These are phyloP conservation scores for Mobula hypostoma DNA, from an alignment of 2,113 vertebrate species.

Conservation along the genomic window DNA sequence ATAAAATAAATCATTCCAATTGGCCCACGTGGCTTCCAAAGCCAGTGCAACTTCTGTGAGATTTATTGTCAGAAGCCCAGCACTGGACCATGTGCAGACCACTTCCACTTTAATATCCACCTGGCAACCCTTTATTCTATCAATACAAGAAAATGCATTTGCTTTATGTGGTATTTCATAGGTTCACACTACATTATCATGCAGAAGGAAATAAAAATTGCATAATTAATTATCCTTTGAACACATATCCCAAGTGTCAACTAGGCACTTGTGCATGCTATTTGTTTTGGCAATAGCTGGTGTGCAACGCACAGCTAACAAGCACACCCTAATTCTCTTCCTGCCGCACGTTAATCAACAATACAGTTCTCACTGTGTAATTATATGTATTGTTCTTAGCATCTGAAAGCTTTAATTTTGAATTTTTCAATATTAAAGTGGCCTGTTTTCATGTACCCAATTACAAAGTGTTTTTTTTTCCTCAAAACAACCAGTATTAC, in stretches of 20 bases:
- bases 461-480: background rate
- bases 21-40: background rate
- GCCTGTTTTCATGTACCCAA: background rate
- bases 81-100: background rate
- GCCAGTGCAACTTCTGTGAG: background rate
- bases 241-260: background rate
- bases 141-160: background rate
- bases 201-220: background rate
- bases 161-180: background rate
- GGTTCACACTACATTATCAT: no score
- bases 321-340: conserved; percentile 19
- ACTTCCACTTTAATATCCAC: background rate
- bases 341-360: background rate
- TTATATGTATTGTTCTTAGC: background rate
- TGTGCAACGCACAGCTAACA: background rate
- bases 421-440: background rate
- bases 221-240: background rate
- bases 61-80: background rate
- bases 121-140: background rate
- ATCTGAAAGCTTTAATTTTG: background rate
- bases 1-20: background rate
- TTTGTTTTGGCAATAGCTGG: background rate
- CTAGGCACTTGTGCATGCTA: background rate
- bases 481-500: background rate
- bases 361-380: background rate